These are phyloP conservation scores for Eidolon helvum DNA, from an alignment of 2,113 vertebrate genomes.

Conservation along the genomic window DNA sequence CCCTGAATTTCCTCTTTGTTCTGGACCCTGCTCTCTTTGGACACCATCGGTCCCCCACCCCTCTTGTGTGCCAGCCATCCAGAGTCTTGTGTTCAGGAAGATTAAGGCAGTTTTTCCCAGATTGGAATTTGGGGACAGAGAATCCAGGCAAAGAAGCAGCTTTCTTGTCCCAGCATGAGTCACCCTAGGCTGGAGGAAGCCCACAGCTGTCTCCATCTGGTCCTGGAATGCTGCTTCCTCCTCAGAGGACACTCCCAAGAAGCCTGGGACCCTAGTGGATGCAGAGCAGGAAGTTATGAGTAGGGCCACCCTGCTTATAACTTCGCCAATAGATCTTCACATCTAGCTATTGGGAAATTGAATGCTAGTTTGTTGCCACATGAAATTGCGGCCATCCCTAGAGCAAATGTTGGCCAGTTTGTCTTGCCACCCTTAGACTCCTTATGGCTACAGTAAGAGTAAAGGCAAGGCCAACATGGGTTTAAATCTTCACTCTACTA, in stretches of 20 bases:
- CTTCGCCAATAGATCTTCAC: not conserved
- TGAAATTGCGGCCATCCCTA: not conserved
- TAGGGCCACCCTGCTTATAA: not conserved
- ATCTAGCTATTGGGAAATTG: not conserved
- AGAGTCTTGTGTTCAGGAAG: constrained; percentile 24
- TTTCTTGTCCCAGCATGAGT: constrained; percentile 62
- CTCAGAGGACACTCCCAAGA: not conserved
- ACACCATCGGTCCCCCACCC: not conserved
- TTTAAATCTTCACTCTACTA: not conserved
- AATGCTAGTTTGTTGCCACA: not conserved
- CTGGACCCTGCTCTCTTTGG: constrained; percentile 3
- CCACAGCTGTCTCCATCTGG: constrained; percentile 75
- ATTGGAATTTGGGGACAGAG: constrained; percentile 55
- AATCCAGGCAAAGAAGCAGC: constrained; percentile 40
- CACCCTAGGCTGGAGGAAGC: constrained; percentile 23
- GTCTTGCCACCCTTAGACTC: not conserved
- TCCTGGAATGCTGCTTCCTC: constrained; percentile 24
- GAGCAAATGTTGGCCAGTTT: not conserved
- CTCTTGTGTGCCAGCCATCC: not conserved
- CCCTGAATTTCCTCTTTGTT: constrained; percentile 76
- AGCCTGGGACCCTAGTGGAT: not conserved
- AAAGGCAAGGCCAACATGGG: not conserved
- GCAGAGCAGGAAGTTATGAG: constrained; percentile 28
- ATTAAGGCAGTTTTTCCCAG: constrained; percentile 49
- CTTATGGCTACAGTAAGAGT: not conserved